Percentiles rank a stretch among this genome's conserved stretches.
Conservation (phyloP, 2,797 vertebrate genomes). For the Gallirallus australis region DNA sequence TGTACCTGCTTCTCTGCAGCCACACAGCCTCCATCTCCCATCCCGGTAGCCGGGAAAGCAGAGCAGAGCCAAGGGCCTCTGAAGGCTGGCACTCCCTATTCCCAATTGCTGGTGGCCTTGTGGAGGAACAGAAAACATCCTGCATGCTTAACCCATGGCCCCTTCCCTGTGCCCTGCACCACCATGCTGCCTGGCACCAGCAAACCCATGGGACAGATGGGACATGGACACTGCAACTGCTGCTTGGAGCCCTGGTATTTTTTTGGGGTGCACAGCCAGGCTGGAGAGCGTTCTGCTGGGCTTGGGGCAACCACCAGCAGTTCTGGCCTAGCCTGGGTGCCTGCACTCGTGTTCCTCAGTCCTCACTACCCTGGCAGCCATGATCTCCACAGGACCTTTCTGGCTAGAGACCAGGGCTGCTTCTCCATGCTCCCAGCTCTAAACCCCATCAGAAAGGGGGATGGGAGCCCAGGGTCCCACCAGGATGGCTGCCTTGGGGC, state of each 20-base stretch:
- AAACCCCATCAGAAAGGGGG: not conserved
- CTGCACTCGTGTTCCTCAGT: not conserved
- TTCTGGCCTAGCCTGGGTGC: not conserved
- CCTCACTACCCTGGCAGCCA: not conserved
- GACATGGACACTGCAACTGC: not conserved
- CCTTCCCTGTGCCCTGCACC: not conserved
- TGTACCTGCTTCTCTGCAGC: not conserved
- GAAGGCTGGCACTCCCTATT: not conserved
- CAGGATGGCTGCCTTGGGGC: not conserved
- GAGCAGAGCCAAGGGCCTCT: not conserved
- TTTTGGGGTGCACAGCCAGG: not conserved
- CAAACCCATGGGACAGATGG: accelerated
- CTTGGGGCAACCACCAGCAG: not conserved
- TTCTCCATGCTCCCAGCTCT: not conserved
- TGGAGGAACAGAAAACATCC: not conserved
- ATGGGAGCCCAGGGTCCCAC: accelerated
- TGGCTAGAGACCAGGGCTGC: not conserved
- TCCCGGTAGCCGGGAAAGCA: not conserved
- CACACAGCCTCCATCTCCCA: not conserved
- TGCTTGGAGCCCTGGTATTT: not conserved
- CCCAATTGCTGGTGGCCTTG: not conserved
- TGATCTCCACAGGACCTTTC: not conserved
- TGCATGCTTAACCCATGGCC: accelerated
- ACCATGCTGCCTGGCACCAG: not conserved
- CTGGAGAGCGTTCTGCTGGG: not conserved